Base-by-base conservation (phyloP, 2,113 vertebrate genomes). In the Centrocercus urophasianus region DNA sequence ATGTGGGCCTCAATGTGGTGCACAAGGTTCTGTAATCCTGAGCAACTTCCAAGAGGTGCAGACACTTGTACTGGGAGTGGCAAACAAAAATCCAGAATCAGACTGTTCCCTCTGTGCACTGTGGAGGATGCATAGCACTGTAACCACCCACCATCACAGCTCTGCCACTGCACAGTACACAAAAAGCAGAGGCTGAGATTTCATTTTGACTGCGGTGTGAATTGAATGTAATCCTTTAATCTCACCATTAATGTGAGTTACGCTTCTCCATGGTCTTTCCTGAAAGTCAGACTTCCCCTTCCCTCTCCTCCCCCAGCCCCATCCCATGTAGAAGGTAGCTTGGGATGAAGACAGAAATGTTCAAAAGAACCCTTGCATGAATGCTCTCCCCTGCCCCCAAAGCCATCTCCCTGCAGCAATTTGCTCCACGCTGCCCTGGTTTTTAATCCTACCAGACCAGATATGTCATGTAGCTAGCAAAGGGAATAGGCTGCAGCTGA, bases 371-470 rank as follows among this genome's bases (percentile, higher is more conserved):
- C 4, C 11, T 5, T 19, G 36, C 0, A 1, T 0, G 60, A 63
- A 12, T 16, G 36, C 0, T 1, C 59, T 93, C 57, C 89, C 86
- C 87, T 36, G 76, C 63, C 91, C 78, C 89, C 93, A 54, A 32
- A 73, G 40, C 30, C 83, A 1, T 34, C n/a, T 63, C 45, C 90
- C 90, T 30, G 69, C 95, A 79, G 94, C 80, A 72, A 70, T 86
- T 73, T 65, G 52, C 88, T 88, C 77, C 79, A 59, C 4, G 10
- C 67, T 91, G 69, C 66, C 52, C 70, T 74, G 90, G 74, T 95
- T 93, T 32, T 92, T 91, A 95, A 92, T 88, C 93, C 95, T 85
- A 36, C 69, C 75, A 42, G 93, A 81, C 59, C 94, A 97, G 95
- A 83, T 85, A 90, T 64, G 88, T 30, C 72, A 30, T 60, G 82